Percentiles rank a stretch among this genome's conserved stretches.
Evolutionary conservation across 2,797 vertebrate genomes (phyloP).

Genomic region (Lutra lutra): DNA sequence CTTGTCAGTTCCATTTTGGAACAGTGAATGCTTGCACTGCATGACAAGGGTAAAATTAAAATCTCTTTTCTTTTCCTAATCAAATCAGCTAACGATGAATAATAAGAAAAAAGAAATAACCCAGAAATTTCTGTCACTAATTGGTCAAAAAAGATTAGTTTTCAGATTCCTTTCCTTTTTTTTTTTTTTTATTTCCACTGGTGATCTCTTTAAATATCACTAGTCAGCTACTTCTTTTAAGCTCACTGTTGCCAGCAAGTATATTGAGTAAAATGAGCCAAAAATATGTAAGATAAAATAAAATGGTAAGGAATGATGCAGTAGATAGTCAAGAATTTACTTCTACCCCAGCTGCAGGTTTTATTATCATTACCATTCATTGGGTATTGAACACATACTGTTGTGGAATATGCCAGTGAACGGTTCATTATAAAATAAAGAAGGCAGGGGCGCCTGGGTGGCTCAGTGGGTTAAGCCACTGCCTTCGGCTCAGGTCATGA

Average conservation of each 20-base stretch:
- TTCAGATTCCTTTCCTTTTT: conserved; percentile 33
- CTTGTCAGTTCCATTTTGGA: conserved; percentile 74
- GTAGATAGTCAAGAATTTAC: neutral
- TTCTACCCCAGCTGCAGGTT: neutral
- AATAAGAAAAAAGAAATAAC: conserved; percentile 56
- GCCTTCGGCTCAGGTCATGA: too few relatives aligned
- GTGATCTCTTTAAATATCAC: conserved; percentile 25
- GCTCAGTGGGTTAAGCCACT: too few relatives aligned
- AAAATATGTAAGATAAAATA: neutral
- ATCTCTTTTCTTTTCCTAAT: conserved; percentile 61
- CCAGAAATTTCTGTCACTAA: conserved; percentile 47
- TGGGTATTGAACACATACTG: neutral
- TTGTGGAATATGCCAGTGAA: neutral
- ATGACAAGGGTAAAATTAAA: conserved; percentile 72
- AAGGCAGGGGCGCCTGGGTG: too few relatives aligned
- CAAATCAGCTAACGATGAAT: conserved; percentile 59
- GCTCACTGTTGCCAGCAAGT: neutral
- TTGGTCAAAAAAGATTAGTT: conserved; percentile 45
- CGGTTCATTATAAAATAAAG: conserved; percentile 26
- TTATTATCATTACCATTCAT: neutral
- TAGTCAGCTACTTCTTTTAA: conserved; percentile 17
- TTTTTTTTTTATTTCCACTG: neutral
- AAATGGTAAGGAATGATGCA: neutral
- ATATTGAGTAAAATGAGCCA: conserved; percentile 10
- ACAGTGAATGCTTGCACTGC: conserved; percentile 45